Evolutionary conservation across 2,888 invertebrate genomes (phyloP), one percentile per base, ranked within the genome.

Genomic region (Tenthredo distinguenda): DNA sequence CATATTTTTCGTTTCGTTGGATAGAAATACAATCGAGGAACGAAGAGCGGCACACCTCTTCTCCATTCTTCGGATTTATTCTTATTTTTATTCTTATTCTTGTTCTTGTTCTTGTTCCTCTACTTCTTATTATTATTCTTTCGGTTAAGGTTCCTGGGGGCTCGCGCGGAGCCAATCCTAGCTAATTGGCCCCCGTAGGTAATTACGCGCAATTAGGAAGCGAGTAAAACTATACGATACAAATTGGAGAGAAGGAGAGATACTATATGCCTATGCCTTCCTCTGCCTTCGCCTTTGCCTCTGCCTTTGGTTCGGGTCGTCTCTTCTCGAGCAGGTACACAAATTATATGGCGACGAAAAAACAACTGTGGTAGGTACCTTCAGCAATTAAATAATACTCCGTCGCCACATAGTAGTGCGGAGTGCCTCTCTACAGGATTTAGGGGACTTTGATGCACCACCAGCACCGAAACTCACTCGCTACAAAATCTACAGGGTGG

Each of bases 191-290:
- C 90, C 90, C 91, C 90, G 90, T 91, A 91, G 92, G 91, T 92
- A 92, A 92, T 92, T 92, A 92, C 91, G 91, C 92, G 91, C 92
- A 92, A 92, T 92, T 92, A 92, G 92, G 92, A 91, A 74, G 31
- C 68, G 65, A 47, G 83, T 83, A 83, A 83, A 83, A 83, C 83
- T 83, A 68, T 83, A 83, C 37, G 65, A 91, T 91, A 90, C 91
- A 90, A 90, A 86, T 87, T 87, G 89, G 87, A 90, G 87, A 87
- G n/a, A 47, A n/a, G 87, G 87, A 85, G 43, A 43, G 79, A 40
- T 71, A 77, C 21, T 77, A 40, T 43, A 26, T 26, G 26, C 26
- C 26, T 26, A 26, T 26, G 26, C 26, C 26, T 2, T 26, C 12
- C 58, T 12, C 2, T n/a, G 40, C 55, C 71, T 40, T 9, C 43